Conservation (phyloP, 2,888 invertebrate genomes). For the Serripes groenlandicus region DNA sequence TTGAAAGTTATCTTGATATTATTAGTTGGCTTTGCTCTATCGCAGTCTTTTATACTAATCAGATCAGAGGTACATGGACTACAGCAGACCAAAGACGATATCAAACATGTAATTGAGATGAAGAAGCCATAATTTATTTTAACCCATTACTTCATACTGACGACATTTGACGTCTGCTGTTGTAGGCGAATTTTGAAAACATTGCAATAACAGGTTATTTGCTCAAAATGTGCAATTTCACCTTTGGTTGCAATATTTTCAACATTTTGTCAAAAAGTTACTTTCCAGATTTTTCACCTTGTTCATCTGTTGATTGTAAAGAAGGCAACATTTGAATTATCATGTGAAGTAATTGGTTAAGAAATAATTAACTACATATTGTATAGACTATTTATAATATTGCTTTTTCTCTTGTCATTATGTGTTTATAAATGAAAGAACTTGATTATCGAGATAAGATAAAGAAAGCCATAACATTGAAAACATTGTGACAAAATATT, state of each 20-base stretch:
- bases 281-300: neutral
- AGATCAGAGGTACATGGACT: constrained; percentile 77
- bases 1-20: constrained; percentile 69
- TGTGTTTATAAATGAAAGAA: no score
- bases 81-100: constrained; percentile 71
- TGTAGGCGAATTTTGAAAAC: no score
- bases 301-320: no score
- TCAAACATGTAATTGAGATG: constrained; percentile 58
- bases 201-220: no score
- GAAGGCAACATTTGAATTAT: neutral
- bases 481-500: no score
- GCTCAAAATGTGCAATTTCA: neutral
- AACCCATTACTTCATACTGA: no score
- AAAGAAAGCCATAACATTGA: no score
- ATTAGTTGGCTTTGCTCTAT: constrained; percentile 72
- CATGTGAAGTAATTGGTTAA: neutral
- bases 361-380: neutral
- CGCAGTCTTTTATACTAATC: constrained; percentile 75
- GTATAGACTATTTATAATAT: neutral
- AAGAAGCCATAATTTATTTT: no score
- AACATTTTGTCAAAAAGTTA: neutral
- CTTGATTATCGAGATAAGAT: no score
- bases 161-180: no score
- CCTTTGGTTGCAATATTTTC: neutral
- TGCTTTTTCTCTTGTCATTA: no score